Base-by-base conservation (phyloP, 1,140 invertebrate genomes). In the Idris sp. region DNA sequence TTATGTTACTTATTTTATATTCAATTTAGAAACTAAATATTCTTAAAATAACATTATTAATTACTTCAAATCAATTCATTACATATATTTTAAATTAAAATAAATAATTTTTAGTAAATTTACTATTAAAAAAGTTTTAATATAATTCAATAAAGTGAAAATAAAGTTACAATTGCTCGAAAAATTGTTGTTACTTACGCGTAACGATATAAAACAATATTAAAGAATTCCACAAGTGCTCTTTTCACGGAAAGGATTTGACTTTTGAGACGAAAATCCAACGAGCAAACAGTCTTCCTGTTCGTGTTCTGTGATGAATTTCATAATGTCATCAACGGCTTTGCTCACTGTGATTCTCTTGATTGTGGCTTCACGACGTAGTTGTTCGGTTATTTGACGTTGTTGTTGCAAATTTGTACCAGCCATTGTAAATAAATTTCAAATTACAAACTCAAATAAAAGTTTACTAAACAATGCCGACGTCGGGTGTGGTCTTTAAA, bases 221-320 rank as follows among this genome's bases (percentile, higher is more conserved):
- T 93, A 97, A 72, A 97, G 90, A 79, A 97, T 89, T 54, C 90
- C 91, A 89, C 97, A 98, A 35, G 95, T 94, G 77, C 94, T 97
- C 88, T 98, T 98, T 88, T 99, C 97, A 79, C 97, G 92, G 91
- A 98, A 99, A 19, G 97, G 97, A 89, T 99, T 99, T 5, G 97
- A 95, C 86, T 97, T 97, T 84, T 98, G 97, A 64, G 94, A 96
- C 51, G 95, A 94, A 87, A 99, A 98, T 2, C 97, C 97, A 79
- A 97, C 93, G 53, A 98, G 90, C n/a, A 98, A 91, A 81, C 94
- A 97, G 88, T 99, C 97, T 82, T 98, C 96, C 78, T 96, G 94
- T 83, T 97, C 92, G 80, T 98, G 96, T 81, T 98, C 95, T 22
- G 93, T 91, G 58, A 98, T 96, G 80, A 93, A 98, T 83, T 96